Base-by-base conservation (phyloP, 2,797 vertebrate genomes). In the Bryconaethiops microstoma region DNA sequence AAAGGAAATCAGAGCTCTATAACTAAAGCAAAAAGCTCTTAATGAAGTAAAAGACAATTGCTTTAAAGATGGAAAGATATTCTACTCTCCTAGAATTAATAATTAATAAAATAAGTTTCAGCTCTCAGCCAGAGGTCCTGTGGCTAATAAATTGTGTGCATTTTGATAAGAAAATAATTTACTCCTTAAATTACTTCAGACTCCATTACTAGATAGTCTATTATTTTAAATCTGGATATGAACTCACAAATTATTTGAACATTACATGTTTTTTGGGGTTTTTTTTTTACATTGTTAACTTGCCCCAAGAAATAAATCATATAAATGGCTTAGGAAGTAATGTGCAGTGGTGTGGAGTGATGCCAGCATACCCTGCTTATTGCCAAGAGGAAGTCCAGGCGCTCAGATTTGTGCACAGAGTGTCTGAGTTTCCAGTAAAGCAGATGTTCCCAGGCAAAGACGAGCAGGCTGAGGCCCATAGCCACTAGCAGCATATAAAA, bases 401-500 rank as follows among this genome's bases (percentile, higher is more conserved):
- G 95, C 82, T 95, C 91, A 0, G 96, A 94, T 86, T 95, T 96
- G 91, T 93, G 94, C 54, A 97, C 89, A 0, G 95, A 96, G 90
- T 98, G 96, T 14, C 97, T 93, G 67, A 99, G 94, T 82, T 96
- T 98, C 97, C 97, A 98, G 88, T 99, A 99, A 60, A 99, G 94
- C 7, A 99, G 92, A 84, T 99, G 98, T 80, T 99, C 98, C 97
- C 97, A 99, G 86, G 97, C 96, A 0, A 99, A 99, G 80, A 99
- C 97, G 87, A 99, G 94, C 88, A 99, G 90, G 83, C 97, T 98
- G 87, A 99, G 96, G 77, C 97, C 98, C 97, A 99, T 99, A 87
- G 98, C 98, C 89, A 99, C 98, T 3, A 99, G 92, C 85, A 99
- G 94, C 98, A 99, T 99, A 91, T 99, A 99, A 95, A 99, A 99